Evolutionary conservation across 2,113 vertebrate species (phyloP), one percentile per base, ranked within the genome.

Genomic region (Uria lomvia): DNA sequence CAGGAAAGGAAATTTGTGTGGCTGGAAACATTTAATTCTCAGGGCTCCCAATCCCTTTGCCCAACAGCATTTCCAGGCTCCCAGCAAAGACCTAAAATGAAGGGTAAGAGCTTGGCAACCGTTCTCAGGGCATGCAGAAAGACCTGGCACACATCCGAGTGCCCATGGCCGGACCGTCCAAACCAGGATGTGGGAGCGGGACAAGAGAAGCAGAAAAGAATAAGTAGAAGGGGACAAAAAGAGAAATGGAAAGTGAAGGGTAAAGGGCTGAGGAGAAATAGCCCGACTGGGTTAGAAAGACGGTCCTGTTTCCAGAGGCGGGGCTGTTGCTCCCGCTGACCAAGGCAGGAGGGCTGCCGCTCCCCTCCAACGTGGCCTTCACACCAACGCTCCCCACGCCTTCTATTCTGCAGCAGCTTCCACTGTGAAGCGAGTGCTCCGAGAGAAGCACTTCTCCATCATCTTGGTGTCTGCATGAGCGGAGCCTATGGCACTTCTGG

Each of bases 311-410:
- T 53, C 32, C 36, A 82, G 42, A 66, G 62, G 30, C 27, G 14
- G 5, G 18, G 65, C 56, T 73, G 42, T 30, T 34, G 50, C 16
- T 22, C 49, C 24, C 14, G 24, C 12, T 43, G 42, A 26, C 42
- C 56, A 34, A 52, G 26, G 56, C 59, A 70, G 62, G 53, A 91
- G 47, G 40, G 26, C 24, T 4, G 6, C 18, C 17, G n/a, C 42
- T 5, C 29, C 21, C 20, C 40, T 52, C 42, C 4, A 24, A 23
- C 23, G 3, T 1, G 16, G 43, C 59, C 38, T 32, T 70, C 72
- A 21, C 68, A 40, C 20, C 66, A 65, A 18, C 0, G 3, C 27
- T 56, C 36, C 52, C 67, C 36, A 16, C 0, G 1, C 1, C 0
- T 23, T 67, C 47, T 23, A 11, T 18, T 63, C 67, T 90, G 52